phyloP scores from a whole-genome alignment of 2,888 invertebrate genomes.

The Bruchidius siliquastri region DNA sequence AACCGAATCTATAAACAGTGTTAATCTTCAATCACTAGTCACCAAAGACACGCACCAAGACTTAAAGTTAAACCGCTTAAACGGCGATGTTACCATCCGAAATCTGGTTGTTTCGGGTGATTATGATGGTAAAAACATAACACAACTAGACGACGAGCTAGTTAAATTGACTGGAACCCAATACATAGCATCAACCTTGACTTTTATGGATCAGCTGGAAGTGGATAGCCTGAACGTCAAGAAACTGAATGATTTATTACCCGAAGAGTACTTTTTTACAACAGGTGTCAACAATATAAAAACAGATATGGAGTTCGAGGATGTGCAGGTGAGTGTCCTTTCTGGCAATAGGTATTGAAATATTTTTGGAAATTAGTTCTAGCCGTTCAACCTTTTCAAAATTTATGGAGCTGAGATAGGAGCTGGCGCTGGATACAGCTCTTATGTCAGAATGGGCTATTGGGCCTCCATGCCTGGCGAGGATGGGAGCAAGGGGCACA shows the following conservation, averaged over 20 bases:
- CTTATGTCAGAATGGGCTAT: too few relatives aligned
- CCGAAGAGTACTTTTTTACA: constrained; percentile 32
- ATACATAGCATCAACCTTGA: constrained; percentile 40
- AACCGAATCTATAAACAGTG: constrained; percentile 47
- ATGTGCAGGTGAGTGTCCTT: constrained; percentile 8
- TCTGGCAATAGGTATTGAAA: too few relatives aligned
- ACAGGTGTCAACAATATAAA: constrained; percentile 17
- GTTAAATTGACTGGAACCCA: constrained; percentile 46
- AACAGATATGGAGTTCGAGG: constrained; percentile 9
- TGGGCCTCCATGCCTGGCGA: too few relatives aligned
- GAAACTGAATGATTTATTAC: constrained; percentile 42
- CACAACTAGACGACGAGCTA: constrained; percentile 43
- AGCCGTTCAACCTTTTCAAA: too few relatives aligned
- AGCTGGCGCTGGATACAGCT: too few relatives aligned
- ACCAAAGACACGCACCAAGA: constrained; percentile 50
- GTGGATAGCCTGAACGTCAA: constrained; percentile 41
- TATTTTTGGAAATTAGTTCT: too few relatives aligned
- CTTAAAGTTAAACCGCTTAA: constrained; percentile 42
- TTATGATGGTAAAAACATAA: constrained; percentile 47
- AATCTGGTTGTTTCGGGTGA: constrained; percentile 45
- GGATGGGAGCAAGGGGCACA: too few relatives aligned
- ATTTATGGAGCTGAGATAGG: too few relatives aligned
- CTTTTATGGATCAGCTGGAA: constrained; percentile 39
- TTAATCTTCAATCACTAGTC: constrained; percentile 47
- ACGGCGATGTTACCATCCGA: constrained; percentile 48